phyloP scores from a whole-genome alignment of 2,797 vertebrate species.

The Channallabes apus region DNA sequence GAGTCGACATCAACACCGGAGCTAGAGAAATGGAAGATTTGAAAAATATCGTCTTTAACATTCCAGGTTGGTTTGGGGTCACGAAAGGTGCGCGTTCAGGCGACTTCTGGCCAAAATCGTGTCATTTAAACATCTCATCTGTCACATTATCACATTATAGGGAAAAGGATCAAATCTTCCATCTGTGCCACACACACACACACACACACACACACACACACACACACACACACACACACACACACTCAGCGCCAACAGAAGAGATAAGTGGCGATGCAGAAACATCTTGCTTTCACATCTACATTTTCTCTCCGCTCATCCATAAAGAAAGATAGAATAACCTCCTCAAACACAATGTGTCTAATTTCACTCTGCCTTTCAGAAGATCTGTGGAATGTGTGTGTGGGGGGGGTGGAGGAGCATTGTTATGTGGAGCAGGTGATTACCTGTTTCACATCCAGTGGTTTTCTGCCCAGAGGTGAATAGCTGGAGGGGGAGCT shows the following conservation, averaged over 20 bases:
- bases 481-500: slow-evolving; percentile 33
- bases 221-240: too few species aligned
- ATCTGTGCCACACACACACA: not conserved
- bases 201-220: too few species aligned
- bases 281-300: not conserved
- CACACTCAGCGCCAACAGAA: not conserved
- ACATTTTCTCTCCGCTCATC: not conserved
- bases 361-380: slow-evolving; percentile 32
- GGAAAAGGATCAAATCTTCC: not conserved
- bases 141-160: not conserved
- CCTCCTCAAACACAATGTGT: slow-evolving; percentile 22
- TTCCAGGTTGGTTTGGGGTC: not conserved
- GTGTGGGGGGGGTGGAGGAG: not conserved
- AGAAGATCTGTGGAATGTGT: not conserved
- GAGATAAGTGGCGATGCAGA: slow-evolving; percentile 6
- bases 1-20: not conserved
- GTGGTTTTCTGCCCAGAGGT: slow-evolving; percentile 40
- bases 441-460: slow-evolving; percentile 34
- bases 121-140: not conserved
- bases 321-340: slow-evolving; percentile 26
- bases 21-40: not conserved
- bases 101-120: not conserved
- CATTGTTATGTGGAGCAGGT: slow-evolving; percentile 42
- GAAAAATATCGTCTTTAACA: not conserved
- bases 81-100: too few species aligned